phyloP scores from a whole-genome alignment of 1,140 invertebrate species.

The Atta colombica region DNA sequence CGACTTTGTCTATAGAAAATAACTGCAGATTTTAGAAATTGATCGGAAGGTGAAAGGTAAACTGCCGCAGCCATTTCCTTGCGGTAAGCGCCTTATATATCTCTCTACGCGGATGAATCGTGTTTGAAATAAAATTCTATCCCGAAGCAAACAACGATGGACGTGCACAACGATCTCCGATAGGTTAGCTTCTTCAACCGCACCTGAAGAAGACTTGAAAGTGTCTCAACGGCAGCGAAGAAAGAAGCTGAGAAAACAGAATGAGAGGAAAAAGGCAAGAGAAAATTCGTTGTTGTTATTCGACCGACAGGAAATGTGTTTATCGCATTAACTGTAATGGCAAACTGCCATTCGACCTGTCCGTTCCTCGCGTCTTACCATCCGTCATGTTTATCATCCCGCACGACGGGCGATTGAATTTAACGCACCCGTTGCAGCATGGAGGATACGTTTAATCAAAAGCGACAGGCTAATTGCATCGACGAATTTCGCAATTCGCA shows the following conservation, averaged over 20 bases:
- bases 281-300: slow-evolving; percentile 27
- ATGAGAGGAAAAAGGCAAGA: not conserved
- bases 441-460: slow-evolving; percentile 41
- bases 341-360: not conserved
- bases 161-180: slow-evolving; percentile 32
- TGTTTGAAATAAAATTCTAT: slow-evolving; percentile 31
- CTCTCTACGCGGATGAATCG: not conserved
- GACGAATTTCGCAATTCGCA: slow-evolving; percentile 49
- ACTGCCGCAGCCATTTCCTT: not conserved
- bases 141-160: not conserved
- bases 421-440: slow-evolving; percentile 14
- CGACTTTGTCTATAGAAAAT: not conserved
- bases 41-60: slow-evolving; percentile 14
- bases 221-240: slow-evolving; percentile 1
- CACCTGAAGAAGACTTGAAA: slow-evolving; percentile 10
- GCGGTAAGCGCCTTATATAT: not conserved
- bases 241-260: not conserved
- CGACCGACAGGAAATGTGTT: slow-evolving; percentile 37
- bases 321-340: slow-evolving; percentile 48
- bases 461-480: slow-evolving; percentile 63
- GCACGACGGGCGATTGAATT: slow-evolving; percentile 44
- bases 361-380: slow-evolving; percentile 23
- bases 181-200: slow-evolving; percentile 7
- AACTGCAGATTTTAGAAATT: slow-evolving; percentile 33
- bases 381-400: slow-evolving; percentile 61